Evolutionary conservation across 2,113 vertebrate species (phyloP), one percentile per base, ranked within the genome.

Genomic region (Dromiciops gliroides): DNA sequence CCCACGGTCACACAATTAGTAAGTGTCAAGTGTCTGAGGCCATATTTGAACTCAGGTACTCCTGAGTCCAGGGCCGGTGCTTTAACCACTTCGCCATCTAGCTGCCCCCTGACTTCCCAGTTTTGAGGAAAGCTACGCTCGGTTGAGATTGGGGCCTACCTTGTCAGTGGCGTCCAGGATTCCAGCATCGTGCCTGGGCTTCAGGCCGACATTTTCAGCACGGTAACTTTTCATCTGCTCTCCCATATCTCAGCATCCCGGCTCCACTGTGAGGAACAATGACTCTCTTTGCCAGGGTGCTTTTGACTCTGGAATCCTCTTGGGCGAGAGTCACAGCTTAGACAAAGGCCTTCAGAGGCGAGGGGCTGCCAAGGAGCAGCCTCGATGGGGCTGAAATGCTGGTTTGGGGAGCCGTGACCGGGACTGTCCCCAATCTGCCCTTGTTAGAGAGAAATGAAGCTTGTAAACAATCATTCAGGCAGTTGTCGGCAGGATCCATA

Each of bases 371-470:
- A 23, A 48, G 19, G 31, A 22, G n/a, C 48, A 92, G n/a, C n/a
- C n/a, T n/a, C n/a, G 25, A 28, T 19, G 6, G 16, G 19, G 92
- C 44, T 95, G 95, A 94, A 50, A 50, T 60, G 50, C 26, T 31
- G 23, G 24, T 49, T 48, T 51, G 89, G 51, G 91, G 52, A 92
- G 91, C 37, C 0, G 67, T 93, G 50, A 48, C 89, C 90, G 47
- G 50, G 91, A 44, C 89, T 89, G 26, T 49, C 94, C 92, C 53
- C 91, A 90, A 94, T 37, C 22, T 14, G 12, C 16, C 89, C 47
- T 60, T 92, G 94, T 95, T 88, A 93, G 92, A 96, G 49, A 25
- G 60, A 89, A 89, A 48, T 31, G 51, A 75, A 48, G 51, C 50
- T 94, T 94, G 51, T 52, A 90, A 92, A 93, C 75, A 11, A 28